Evolutionary conservation across 2,113 vertebrate genomes (phyloP).

Genomic region (Syngnathoides biaculeatus): DNA sequence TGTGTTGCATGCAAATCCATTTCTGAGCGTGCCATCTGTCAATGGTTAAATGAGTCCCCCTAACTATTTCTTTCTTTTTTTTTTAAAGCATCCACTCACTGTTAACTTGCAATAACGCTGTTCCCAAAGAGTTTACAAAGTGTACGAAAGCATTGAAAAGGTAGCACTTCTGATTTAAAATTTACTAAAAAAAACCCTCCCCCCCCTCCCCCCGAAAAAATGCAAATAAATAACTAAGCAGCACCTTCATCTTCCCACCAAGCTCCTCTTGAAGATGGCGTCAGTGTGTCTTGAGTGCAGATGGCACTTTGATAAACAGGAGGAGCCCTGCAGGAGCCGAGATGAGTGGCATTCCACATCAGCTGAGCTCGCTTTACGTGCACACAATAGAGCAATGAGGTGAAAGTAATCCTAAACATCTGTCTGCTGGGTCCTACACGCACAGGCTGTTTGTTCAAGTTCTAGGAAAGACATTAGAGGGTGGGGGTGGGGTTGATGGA

Average conservation of each 20-base stretch:
- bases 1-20: neutral
- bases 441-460: slow-evolving; percentile 71
- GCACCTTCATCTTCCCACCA: slow-evolving; percentile 2
- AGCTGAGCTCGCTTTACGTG: slow-evolving; percentile 70
- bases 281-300: slow-evolving; percentile 53
- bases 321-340: slow-evolving; percentile 58
- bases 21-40: slow-evolving; percentile 2
- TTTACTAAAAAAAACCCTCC: too few relatives aligned
- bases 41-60: neutral
- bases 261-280: slow-evolving; percentile 18
- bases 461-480: slow-evolving; percentile 65
- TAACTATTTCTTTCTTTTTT: neutral
- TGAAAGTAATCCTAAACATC: slow-evolving; percentile 76
- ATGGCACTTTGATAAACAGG: slow-evolving; percentile 65
- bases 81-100: neutral
- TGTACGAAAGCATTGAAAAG: neutral
- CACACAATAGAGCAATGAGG: slow-evolving; percentile 71
- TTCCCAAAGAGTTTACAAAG: slow-evolving; percentile 4
- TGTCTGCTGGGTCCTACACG: slow-evolving; percentile 69
- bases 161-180: neutral
- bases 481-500: slow-evolving; percentile 14
- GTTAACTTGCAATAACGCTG: neutral
- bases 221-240: neutral
- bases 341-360: slow-evolving; percentile 69
- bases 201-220: too few relatives aligned